Conservation (phyloP, 1,140 invertebrate species). For the roundworm (Caenorhabditis elegans) region WBcel235 BX284605.5:3557501-3558000, state of each 20-base stretch:
- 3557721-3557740: background rate
- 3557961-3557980: too few relatives aligned
- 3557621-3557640: background rate
- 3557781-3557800: background rate
- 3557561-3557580: background rate
- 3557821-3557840: too few relatives aligned
- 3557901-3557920: too few relatives aligned
- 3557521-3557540: background rate
- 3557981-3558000: too few relatives aligned
- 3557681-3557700: background rate
- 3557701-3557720: background rate
- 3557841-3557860: too few relatives aligned
- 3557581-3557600: constrained; percentile 21
- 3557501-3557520: constrained; percentile 1
- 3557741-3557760: background rate
- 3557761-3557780: background rate
- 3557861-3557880: too few relatives aligned
- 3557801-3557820: background rate
- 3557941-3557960: too few relatives aligned
- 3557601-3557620: background rate
- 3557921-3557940: too few relatives aligned
- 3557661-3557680: too few relatives aligned
- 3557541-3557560: background rate
- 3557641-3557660: constrained; percentile 4
- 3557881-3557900: too few relatives aligned